These are phyloP conservation scores for Karalla daura DNA, from an alignment of 2,797 vertebrate species.

Conservation along the genomic window DNA sequence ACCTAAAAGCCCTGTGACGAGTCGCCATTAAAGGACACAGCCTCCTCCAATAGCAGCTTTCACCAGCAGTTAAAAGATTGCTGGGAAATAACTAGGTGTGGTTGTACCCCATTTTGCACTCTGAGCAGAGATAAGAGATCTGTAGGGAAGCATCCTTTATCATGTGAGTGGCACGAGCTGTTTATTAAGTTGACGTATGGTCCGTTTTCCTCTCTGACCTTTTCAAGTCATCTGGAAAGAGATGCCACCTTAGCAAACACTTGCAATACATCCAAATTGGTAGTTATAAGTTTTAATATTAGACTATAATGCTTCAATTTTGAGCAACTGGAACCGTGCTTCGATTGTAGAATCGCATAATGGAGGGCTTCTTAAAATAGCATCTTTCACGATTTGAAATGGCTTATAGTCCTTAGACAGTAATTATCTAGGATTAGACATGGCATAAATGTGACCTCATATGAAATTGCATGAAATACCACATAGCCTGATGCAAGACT, in stretches of 20 bases:
- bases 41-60: slow-evolving; percentile 8
- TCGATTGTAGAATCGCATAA: slow-evolving; percentile 47
- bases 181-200: slow-evolving; percentile 14
- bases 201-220: slow-evolving; percentile 14
- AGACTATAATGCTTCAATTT: slow-evolving; percentile 37
- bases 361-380: slow-evolving; percentile 55
- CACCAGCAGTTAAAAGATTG: slow-evolving; percentile 15
- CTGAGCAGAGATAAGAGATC: not conserved
- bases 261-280: slow-evolving; percentile 19
- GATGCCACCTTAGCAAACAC: slow-evolving; percentile 30
- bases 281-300: slow-evolving; percentile 40
- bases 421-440: slow-evolving; percentile 85
- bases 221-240: not conserved
- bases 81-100: slow-evolving; percentile 8
- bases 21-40: not conserved
- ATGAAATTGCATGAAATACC: slow-evolving; percentile 80
- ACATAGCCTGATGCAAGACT: slow-evolving; percentile 72
- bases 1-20: slow-evolving; percentile 10
- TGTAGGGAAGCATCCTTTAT: not conserved
- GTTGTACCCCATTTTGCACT: not conserved
- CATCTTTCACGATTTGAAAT: slow-evolving; percentile 77
- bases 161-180: not conserved
- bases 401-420: slow-evolving; percentile 76
- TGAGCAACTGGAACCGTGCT: slow-evolving; percentile 10
- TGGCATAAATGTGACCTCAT: slow-evolving; percentile 79